Percentiles rank a stretch among this genome's conserved stretches.
Evolutionary conservation across 2,888 invertebrate species (phyloP).

Genomic region (Epirrhoe alternata): DNA sequence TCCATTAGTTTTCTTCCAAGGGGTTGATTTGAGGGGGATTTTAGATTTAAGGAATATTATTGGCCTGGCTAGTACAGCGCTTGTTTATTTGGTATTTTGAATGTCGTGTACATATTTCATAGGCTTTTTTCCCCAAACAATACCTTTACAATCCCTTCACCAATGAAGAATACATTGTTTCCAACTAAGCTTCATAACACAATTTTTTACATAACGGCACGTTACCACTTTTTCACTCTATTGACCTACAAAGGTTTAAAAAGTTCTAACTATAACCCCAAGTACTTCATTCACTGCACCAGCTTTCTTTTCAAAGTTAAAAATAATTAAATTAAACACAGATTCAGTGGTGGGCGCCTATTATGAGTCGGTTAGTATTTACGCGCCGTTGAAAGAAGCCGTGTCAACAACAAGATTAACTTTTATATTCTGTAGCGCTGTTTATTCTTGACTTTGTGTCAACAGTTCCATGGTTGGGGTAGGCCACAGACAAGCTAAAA

Average conservation of each 20-base stretch:
- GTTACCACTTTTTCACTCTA: no score
- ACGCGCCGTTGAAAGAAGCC: background rate
- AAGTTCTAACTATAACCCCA: no score
- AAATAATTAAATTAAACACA: no score
- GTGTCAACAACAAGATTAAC: background rate
- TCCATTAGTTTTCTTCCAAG: background rate
- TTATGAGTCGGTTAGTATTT: background rate
- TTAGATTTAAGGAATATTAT: background rate
- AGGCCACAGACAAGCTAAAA: background rate
- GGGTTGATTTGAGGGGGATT: conserved; percentile 1
- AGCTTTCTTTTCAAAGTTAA: no score
- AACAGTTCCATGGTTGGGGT: background rate
- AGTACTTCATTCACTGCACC: no score
- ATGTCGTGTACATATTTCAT: background rate
- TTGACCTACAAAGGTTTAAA: no score
- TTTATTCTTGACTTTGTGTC: background rate
- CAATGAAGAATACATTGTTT: no score
- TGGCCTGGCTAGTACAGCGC: background rate
- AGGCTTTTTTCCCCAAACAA: background rate
- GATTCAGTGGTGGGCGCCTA: background rate
- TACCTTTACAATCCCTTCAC: no score
- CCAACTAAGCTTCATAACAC: no score
- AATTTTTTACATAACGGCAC: no score
- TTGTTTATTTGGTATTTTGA: background rate
- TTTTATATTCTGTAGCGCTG: background rate